These are phyloP conservation scores for Rhynchomys soricoides DNA, from an alignment of 2,113 vertebrate genomes.

Conservation along the genomic window DNA sequence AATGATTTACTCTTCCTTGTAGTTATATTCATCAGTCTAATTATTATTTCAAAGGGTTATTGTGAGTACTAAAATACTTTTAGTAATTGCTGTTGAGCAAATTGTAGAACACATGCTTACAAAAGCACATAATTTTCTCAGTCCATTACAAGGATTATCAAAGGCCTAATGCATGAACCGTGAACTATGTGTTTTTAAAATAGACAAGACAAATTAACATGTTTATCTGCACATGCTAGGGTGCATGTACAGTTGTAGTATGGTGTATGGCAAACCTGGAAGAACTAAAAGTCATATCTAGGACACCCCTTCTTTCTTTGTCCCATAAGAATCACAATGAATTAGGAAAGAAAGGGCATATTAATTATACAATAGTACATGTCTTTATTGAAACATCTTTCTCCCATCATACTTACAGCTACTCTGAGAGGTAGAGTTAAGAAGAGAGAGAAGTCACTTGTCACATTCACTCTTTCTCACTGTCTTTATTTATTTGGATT, in stretches of 20 bases:
- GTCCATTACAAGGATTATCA: not conserved
- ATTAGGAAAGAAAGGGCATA: not conserved
- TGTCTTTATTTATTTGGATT: not conserved
- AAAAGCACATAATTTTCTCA: not conserved
- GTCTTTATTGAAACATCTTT: not conserved
- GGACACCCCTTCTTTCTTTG: not conserved
- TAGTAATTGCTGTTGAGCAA: not conserved
- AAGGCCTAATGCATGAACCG: not conserved
- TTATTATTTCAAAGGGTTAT: slow-evolving; percentile 1
- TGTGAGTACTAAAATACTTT: slow-evolving; percentile 46
- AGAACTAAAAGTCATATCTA: not conserved
- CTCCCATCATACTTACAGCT: not conserved
- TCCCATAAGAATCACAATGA: not conserved
- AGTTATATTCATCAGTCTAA: slow-evolving; percentile 10
- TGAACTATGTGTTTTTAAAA: slow-evolving; percentile 7
- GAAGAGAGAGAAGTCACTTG: not conserved
- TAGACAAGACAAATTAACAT: not conserved
- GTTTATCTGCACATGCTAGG: not conserved
- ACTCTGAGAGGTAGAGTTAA: not conserved
- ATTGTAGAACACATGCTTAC: not conserved
- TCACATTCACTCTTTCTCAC: not conserved
- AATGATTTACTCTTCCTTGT: slow-evolving; percentile 23
- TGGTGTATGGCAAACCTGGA: not conserved
- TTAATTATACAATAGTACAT: not conserved
- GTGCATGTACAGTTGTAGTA: not conserved